phyloP scores from a whole-genome alignment of 2,797 vertebrate genomes.

The Hydrolagus colliei region DNA sequence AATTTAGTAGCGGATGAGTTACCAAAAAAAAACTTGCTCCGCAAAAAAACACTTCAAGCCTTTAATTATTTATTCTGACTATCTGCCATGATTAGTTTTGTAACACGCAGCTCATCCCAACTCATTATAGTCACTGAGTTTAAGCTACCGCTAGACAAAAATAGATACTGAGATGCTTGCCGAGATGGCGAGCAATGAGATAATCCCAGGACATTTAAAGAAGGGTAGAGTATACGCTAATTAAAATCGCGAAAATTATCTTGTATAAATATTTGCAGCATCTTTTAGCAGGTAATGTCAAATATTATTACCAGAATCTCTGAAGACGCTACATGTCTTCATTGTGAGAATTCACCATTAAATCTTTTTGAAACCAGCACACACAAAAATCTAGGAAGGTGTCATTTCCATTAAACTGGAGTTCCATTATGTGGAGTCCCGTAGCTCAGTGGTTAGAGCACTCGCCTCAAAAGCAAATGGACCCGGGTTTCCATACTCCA shows the following conservation, averaged over 20 bases:
- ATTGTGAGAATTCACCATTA: not conserved
- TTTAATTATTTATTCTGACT: no score
- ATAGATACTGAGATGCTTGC: not conserved
- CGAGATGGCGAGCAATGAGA: not conserved
- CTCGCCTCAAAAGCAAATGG: not conserved
- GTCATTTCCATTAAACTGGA: not conserved
- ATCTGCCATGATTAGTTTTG: no score
- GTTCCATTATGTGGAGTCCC: not conserved
- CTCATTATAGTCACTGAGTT: no score
- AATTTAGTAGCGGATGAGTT: no score
- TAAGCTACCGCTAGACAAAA: no score
- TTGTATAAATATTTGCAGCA: not conserved
- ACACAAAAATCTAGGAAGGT: not conserved
- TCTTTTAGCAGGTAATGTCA: not conserved
- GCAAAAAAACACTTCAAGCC: no score
- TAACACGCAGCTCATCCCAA: no score
- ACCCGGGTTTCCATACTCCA: not conserved
- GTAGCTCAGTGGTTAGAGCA: not conserved
- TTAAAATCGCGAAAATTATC: no score
- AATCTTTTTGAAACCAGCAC: not conserved
- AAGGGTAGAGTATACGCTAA: not conserved
- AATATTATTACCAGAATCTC: not conserved
- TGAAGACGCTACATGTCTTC: not conserved
- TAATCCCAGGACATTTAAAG: not conserved
- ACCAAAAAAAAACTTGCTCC: no score